Base-by-base conservation (phyloP, 2,797 vertebrate species). In the Crenuchus spilurus region DNA sequence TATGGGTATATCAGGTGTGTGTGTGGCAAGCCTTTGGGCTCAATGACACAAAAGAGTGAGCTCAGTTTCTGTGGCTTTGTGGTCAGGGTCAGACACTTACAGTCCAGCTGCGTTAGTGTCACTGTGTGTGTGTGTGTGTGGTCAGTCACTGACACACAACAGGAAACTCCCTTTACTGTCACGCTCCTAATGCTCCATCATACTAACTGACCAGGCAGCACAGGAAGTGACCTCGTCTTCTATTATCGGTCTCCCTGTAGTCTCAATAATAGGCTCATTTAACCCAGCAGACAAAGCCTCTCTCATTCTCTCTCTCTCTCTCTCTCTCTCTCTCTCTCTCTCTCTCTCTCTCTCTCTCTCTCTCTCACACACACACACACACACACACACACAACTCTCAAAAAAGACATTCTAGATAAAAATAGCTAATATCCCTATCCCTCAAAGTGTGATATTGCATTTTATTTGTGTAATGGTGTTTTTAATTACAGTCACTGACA, bases 211-310 rank as follows among this genome's bases (percentile, higher is more conserved):
- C 51, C 20, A 52, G 55, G 1, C 52, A 3, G 37, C 46, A 75
- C 69, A 81, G 76, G 69, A 74, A 72, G 65, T 80, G 76, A 80
- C 78, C 79, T 74, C 65, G 70, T 67, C 62, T 51, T 51, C 67
- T 35, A 79, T 68, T 76, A 76, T 13, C 6, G 44, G 46, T 57
- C 57, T 75, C 70, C 71, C 42, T 46, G 67, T 28, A 76, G 64
- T 41, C 26, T 58, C 41, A 49, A 80, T 73, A 74, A 83, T 80
- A 71, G 79, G 79, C 63, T 60, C 74, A 76, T 81, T 83, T 76
- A 80, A 67, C 37, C 28, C 57, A 72, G 42, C 65, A 65, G 70
- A 83, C 82, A 83, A 83, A 76, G 55, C 41, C 55, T 64, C 55
- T 64, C 24, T 75, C 69, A 49, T 41, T 58, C 18, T n/a, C n/a